These are phyloP conservation scores for Tichodroma muraria DNA, from an alignment of 2,113 vertebrate species.

Conservation along the genomic window DNA sequence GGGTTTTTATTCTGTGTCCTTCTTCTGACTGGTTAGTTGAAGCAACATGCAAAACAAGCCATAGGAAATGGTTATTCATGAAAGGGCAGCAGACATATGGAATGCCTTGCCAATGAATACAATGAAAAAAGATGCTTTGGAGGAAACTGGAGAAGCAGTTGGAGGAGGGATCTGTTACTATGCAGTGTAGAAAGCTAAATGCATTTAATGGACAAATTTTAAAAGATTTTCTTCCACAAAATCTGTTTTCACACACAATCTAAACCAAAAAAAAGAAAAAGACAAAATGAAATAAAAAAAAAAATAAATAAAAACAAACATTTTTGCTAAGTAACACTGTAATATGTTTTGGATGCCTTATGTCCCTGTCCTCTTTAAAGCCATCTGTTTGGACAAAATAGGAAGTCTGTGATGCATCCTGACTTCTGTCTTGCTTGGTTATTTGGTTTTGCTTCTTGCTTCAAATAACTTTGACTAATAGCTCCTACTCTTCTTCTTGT, in stretches of 20 bases:
- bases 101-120: background rate
- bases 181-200: background rate
- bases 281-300: fast-evolving
- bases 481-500: background rate
- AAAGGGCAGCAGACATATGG: background rate
- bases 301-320: background rate
- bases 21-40: background rate
- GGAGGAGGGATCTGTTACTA: background rate
- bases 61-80: background rate
- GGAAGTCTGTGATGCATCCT: background rate
- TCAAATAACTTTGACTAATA: background rate
- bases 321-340: background rate
- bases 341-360: background rate
- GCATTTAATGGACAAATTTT: background rate
- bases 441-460: background rate
- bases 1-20: background rate
- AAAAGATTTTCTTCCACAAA: background rate
- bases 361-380: background rate
- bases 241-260: background rate
- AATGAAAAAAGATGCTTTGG: background rate
- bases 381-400: background rate
- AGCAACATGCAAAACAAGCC: background rate
- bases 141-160: background rate
- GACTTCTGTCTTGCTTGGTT: background rate
- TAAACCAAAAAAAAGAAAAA: background rate